These are phyloP conservation scores for Resseliella maxima DNA, from an alignment of 2,888 invertebrate species.

Conservation along the genomic window DNA sequence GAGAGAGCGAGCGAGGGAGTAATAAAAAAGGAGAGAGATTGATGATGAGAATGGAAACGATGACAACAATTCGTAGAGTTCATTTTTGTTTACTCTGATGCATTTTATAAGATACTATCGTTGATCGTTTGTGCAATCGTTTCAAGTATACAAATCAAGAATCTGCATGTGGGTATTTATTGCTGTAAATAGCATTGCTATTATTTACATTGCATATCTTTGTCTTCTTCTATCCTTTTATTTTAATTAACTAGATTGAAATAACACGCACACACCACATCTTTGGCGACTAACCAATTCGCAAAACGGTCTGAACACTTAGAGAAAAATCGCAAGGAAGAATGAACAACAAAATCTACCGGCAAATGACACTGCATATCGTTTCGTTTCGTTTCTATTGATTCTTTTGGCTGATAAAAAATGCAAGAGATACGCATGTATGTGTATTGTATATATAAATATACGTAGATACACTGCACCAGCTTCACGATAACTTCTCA, in stretches of 20 bases:
- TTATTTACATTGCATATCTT: neutral
- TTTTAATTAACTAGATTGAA: neutral
- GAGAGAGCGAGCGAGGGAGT: too few species aligned
- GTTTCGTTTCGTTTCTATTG: neutral
- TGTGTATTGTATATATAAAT: too few species aligned
- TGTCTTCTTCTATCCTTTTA: neutral
- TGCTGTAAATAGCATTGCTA: conserved; percentile 5
- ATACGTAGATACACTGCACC: too few species aligned
- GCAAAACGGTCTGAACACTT: neutral
- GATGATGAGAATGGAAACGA: neutral
- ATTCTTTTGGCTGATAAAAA: too few species aligned
- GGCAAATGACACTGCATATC: conserved; percentile 21
- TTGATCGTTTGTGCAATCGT: neutral
- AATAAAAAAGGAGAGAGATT: neutral
- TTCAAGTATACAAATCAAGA: conserved; percentile 7
- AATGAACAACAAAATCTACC: neutral
- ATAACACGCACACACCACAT: neutral
- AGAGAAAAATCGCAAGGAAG: neutral
- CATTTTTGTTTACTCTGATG: neutral
- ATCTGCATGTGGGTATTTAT: conserved; percentile 48
- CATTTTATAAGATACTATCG: conserved; percentile 36
- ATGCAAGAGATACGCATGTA: too few species aligned
- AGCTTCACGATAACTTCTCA: neutral
- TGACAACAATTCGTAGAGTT: neutral
- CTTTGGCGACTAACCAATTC: neutral